Evolutionary conservation across 2,113 vertebrate genomes (phyloP).

Genomic region (Leptosomus discolor): DNA sequence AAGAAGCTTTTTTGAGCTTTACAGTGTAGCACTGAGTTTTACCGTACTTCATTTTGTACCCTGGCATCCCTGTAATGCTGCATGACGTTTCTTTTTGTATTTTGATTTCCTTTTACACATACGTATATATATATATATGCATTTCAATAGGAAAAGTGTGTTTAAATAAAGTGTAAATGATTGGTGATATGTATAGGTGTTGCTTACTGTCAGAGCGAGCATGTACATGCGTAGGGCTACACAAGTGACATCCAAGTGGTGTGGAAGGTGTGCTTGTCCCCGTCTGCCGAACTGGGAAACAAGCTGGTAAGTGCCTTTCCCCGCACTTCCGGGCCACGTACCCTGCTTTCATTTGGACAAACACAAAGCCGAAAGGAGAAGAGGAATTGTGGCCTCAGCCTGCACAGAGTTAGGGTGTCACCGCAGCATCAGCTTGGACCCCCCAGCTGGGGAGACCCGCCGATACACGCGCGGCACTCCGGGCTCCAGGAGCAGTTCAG

Average conservation of each 20-base stretch:
- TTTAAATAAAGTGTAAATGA: background rate
- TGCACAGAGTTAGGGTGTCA: background rate
- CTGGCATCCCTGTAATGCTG: background rate
- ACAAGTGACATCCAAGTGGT: background rate
- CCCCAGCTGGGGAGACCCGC: background rate
- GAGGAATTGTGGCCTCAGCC: background rate
- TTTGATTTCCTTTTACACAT: background rate
- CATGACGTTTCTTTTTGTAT: background rate
- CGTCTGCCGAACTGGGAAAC: background rate
- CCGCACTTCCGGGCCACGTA: background rate
- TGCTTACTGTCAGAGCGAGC: background rate
- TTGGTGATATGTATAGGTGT: background rate
- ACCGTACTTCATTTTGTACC: background rate
- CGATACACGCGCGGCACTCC: background rate
- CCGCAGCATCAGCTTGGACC: background rate
- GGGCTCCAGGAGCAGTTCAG: background rate
- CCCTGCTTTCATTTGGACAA: background rate
- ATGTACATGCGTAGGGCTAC: background rate
- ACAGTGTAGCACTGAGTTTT: background rate
- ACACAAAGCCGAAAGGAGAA: background rate
- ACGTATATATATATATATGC: background rate
- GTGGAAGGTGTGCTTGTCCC: background rate
- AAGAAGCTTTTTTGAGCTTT: background rate
- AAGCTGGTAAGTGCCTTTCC: background rate
- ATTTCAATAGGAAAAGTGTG: background rate